phyloP scores from a whole-genome alignment of 2,888 invertebrate species.

The Drosophila hamatofila region DNA sequence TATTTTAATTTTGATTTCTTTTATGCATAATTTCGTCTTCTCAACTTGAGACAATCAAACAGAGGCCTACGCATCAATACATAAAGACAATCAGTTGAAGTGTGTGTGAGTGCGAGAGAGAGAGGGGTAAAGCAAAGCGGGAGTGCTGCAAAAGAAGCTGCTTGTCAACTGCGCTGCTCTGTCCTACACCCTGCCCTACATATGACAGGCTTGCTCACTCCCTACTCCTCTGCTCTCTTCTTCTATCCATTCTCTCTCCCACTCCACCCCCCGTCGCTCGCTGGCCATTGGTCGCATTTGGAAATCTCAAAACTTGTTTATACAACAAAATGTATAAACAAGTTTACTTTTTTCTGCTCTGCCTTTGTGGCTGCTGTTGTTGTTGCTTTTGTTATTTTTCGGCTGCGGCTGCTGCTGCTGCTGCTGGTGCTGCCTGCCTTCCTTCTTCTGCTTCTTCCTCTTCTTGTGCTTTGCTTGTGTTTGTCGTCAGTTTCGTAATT shows the following conservation, averaged over 20 bases:
- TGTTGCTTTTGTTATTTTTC: slow-evolving; percentile 47
- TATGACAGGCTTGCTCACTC: slow-evolving; percentile 42
- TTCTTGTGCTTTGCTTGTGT: slow-evolving; percentile 56
- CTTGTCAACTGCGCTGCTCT: slow-evolving; percentile 70
- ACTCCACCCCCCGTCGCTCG: not conserved
- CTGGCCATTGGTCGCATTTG: slow-evolving; percentile 70
- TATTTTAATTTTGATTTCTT: slow-evolving; percentile 17
- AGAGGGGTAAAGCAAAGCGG: not conserved
- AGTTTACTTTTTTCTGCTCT: slow-evolving; percentile 60
- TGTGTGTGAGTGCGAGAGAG: not conserved
- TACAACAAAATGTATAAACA: slow-evolving; percentile 76
- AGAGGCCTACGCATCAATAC: slow-evolving; percentile 53
- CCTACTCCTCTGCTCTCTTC: slow-evolving; percentile 16
- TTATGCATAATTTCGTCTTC: slow-evolving; percentile 58
- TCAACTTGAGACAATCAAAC: slow-evolving; percentile 46
- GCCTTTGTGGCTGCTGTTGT: slow-evolving; percentile 12
- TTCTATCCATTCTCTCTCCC: not conserved
- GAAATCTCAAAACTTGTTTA: slow-evolving; percentile 80
- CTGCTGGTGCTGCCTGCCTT: slow-evolving; percentile 48
- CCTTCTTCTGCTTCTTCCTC: slow-evolving; percentile 33
- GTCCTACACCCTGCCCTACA: slow-evolving; percentile 64
- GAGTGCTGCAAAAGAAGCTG: slow-evolving; percentile 44
- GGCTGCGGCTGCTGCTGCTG: slow-evolving; percentile 45
- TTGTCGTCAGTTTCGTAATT: slow-evolving; percentile 81
- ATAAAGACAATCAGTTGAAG: slow-evolving; percentile 6